Percentiles rank a stretch among this genome's conserved stretches.
Conservation (phyloP, 2,888 invertebrate genomes). For the Taphrorychus bicolor region DNA sequence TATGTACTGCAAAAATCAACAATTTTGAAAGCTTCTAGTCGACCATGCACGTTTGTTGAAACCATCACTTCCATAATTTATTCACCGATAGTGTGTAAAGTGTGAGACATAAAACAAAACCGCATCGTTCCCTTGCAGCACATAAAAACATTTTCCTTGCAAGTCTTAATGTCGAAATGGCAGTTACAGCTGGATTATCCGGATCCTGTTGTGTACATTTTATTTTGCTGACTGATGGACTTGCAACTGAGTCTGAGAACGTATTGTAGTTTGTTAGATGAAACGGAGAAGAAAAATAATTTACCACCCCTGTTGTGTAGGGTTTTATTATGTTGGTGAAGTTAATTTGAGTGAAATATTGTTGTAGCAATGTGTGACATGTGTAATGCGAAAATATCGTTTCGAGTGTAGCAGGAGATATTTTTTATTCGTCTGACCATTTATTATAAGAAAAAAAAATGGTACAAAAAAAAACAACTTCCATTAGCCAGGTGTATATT, state of each 20-base stretch:
- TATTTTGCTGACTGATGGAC: not conserved
- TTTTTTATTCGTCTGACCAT: not conserved
- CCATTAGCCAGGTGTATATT: no score
- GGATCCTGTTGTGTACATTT: not conserved
- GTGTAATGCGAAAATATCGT: not conserved
- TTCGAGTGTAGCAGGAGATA: not conserved
- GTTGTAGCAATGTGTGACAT: not conserved
- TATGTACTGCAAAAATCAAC: no score
- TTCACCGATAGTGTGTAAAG: no score
- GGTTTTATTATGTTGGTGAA: not conserved
- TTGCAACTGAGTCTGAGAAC: not conserved
- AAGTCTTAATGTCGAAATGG: not conserved
- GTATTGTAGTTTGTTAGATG: not conserved
- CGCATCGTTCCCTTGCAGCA: not conserved
- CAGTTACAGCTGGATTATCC: constrained; percentile 1
- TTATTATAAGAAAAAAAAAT: not conserved
- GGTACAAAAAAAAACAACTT: no score
- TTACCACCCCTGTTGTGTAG: not conserved
- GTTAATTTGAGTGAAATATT: constrained; percentile 6
- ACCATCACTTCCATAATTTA: no score
- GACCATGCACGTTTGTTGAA: no score
- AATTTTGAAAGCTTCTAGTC: no score
- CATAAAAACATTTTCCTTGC: no score
- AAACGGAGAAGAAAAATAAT: not conserved
- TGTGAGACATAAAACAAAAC: not conserved